Evolutionary conservation across 2,888 invertebrate genomes (phyloP).

Genomic region (Epistrophe eligans): DNA sequence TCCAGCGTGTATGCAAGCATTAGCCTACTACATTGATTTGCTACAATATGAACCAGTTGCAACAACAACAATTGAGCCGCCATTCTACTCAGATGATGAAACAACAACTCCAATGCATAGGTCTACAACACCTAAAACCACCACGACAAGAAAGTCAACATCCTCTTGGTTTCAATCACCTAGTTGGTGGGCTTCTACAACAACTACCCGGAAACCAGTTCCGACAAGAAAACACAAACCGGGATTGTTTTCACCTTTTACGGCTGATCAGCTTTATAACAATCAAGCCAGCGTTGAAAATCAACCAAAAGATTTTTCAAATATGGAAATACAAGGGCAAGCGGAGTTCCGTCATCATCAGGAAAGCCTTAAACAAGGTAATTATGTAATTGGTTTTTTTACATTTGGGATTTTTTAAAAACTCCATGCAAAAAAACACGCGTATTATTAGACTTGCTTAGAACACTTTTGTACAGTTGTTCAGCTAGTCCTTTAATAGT

Average conservation of each 20-base stretch:
- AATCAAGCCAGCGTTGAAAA: not conserved
- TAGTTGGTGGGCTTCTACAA: constrained; percentile 75
- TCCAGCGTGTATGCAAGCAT: constrained; percentile 83
- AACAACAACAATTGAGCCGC: constrained; percentile 83
- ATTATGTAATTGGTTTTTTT: not conserved
- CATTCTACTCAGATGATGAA: constrained; percentile 79
- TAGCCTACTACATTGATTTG: constrained; percentile 83
- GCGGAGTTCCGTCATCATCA: not conserved
- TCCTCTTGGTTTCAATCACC: constrained; percentile 72
- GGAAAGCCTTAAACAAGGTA: constrained; percentile 19
- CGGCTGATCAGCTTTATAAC: constrained; percentile 19
- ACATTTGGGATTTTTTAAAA: not conserved
- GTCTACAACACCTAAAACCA: constrained; percentile 44
- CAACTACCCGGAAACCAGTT: constrained; percentile 77
- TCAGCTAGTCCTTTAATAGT: too few relatives aligned
- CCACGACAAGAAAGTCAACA: constrained; percentile 70
- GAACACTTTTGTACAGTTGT: too few relatives aligned
- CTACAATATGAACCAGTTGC: constrained; percentile 82
- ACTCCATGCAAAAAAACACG: too few relatives aligned
- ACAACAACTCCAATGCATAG: constrained; percentile 40
- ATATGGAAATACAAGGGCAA: not conserved
- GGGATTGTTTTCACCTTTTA: constrained; percentile 80
- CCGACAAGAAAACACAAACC: constrained; percentile 80
- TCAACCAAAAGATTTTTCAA: not conserved
- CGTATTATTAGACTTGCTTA: too few relatives aligned